Base-by-base conservation (phyloP, 2,113 vertebrate species). In the Paramormyrops kingsleyae region DNA sequence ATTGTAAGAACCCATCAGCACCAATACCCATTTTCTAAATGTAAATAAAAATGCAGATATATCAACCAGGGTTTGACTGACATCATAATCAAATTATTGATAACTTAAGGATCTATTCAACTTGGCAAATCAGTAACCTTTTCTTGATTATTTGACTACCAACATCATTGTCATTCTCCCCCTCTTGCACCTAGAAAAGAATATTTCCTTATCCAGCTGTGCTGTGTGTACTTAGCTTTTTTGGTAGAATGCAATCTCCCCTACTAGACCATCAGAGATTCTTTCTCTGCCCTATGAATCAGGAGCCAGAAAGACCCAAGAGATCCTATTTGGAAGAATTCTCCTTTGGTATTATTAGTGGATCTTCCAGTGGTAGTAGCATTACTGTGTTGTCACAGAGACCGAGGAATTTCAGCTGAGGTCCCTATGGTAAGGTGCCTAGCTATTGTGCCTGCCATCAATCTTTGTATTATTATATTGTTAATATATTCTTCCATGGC, bases 311-410 rank as follows among this genome's bases (percentile, higher is more conserved):
- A 7, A 77, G 31, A 77, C 70, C 35, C 70, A 77, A 39, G 70
- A 77, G 70, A 77, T 77, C 70, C 70, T 77, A 77, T 77, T 39
- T 77, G 70, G 70, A 77, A 24, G 70, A 77, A 77, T 77, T 77
- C 70, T 39, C 70, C 8, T 77, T 77, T 35, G 70, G 31, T 17
- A 35, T 39, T 77, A 39, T 39, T 77, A 77, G 70, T 77, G 70
- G 70, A 39, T 77, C 70, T 39, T 77, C 4, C 70, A 77, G 70
- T 13, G 5, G 35, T 77, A 39, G 12, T 19, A 39, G 13, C 70
- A 77, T 17, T 39, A 31, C 31, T 17, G 70, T 39, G 4, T 77
- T 77, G 31, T 39, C 31, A 77, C 27, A 35, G 70, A 39, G 70
- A 77, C 31, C 12, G 12, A 74, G 66, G 31, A 74, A 35, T 74